Base-by-base conservation (phyloP, 2,888 invertebrate species). In the Rhabditoides inermis region DNA sequence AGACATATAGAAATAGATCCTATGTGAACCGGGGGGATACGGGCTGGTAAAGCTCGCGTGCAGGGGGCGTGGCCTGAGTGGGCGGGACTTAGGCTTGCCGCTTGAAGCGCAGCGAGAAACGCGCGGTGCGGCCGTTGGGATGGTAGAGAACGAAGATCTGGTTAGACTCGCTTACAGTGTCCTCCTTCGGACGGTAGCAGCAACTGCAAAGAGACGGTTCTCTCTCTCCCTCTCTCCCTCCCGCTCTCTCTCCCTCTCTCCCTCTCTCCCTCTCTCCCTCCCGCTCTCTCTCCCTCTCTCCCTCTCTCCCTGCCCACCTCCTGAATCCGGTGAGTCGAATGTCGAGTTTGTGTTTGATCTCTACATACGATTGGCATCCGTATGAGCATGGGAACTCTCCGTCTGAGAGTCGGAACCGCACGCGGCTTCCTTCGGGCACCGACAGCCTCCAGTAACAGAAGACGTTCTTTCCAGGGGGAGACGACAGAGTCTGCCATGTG, bases 351-450 rank as follows among this genome's bases (percentile, higher is more conserved):
- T 74, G 74, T 49, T 74, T 74, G 53, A 74, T 74, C 56, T 74
- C 74, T 12, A 74, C 74, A 41, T 74, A 74, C 6, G 69, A 69
- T 49, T 73, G 73, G 50, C 73, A 73, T 15, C 74, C 74, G 56
- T 74, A 74, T 7, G 74, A 75, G 56, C 73, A 73, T n/a, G 74
- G 74, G 45, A 74, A 74, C 49, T 74, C 74, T 10, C 74, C 74
- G 51, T 74, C 74, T 10, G 68, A 69, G 15, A 74, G 57, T 6
- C 74, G 71, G 61, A 74, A 74, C 1, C 74, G 69, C 36, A 74
- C 64, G 2, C 69, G 61, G 20, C 67, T 70, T 2, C 74, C 74
- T 18, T 70, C 70, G 1, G 69, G 65, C 7, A 72, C 73, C 39
- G 74, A 68, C 25, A 74, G 72, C 40, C 74, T 58, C 74, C 74